Percentiles rank a stretch among this genome's conserved stretches.
Evolutionary conservation across 2,113 vertebrate species (phyloP).

Genomic region (Nesogale talazaci): DNA sequence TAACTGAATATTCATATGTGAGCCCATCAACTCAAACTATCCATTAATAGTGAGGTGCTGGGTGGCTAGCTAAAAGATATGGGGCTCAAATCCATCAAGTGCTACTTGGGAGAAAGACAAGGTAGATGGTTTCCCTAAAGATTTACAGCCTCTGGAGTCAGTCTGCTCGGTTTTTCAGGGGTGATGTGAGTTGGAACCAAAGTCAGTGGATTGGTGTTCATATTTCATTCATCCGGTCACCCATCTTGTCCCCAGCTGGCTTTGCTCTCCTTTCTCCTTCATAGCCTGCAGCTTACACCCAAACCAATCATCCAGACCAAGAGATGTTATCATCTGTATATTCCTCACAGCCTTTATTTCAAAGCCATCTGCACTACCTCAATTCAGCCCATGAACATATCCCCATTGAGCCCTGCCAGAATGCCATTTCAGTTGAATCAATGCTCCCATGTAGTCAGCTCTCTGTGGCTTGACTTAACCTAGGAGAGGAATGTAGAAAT

Average conservation of each 20-base stretch:
- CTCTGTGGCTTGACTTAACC: background rate
- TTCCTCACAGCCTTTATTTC: constrained; percentile 22
- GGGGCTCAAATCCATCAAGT: background rate
- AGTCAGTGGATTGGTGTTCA: too few relatives aligned
- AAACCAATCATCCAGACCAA: background rate
- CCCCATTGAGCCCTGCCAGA: background rate
- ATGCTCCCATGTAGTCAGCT: background rate
- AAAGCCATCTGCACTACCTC: background rate
- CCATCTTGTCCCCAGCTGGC: too few relatives aligned
- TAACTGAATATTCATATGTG: background rate
- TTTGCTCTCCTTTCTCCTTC: background rate
- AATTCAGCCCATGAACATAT: constrained; percentile 2
- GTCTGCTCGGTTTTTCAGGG: too few relatives aligned
- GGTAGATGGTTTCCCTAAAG: too few relatives aligned
- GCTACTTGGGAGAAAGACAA: too few relatives aligned
- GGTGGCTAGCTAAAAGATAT: background rate
- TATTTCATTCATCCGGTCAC: too few relatives aligned
- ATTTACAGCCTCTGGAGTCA: too few relatives aligned
- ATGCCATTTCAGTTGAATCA: background rate
- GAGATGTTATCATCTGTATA: background rate
- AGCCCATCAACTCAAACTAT: background rate
- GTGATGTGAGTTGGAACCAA: too few relatives aligned
- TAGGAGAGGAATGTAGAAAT: background rate
- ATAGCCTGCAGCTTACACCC: background rate
- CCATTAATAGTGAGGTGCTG: background rate